Evolutionary conservation across 2,888 invertebrate species (phyloP).

Genomic region (Abscondita cerata): DNA sequence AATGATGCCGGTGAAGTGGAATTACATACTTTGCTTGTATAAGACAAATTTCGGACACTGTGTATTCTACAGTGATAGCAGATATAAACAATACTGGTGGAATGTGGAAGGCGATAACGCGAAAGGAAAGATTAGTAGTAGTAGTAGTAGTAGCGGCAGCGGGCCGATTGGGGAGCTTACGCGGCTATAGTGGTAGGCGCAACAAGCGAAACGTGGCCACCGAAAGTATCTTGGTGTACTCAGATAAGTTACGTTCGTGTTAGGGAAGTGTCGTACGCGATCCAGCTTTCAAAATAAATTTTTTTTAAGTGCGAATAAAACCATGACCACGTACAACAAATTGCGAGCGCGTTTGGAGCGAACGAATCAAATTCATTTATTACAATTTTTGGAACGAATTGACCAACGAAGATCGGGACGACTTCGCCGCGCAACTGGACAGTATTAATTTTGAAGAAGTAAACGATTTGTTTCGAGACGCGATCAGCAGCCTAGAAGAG

Average conservation of each 20-base stretch:
- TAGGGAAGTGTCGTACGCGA: constrained; percentile 5
- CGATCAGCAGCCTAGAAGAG: constrained; percentile 61
- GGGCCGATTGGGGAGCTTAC: not conserved
- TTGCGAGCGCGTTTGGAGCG: constrained; percentile 29
- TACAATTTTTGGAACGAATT: constrained; percentile 43
- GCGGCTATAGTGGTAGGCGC: constrained; percentile 36
- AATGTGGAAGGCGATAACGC: constrained; percentile 15
- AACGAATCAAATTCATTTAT: constrained; percentile 42
- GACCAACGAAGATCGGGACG: constrained; percentile 31
- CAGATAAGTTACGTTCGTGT: constrained; percentile 9
- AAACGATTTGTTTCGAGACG: constrained; percentile 47
- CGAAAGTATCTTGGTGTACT: not conserved
- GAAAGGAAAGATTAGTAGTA: not conserved
- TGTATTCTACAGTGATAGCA: not conserved
- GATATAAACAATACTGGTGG: not conserved
- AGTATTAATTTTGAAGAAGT: constrained; percentile 49
- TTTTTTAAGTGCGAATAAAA: not conserved
- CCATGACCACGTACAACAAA: constrained; percentile 23
- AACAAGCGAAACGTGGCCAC: constrained; percentile 6
- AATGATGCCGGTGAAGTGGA: not conserved
- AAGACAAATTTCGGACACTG: not conserved
- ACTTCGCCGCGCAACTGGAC: constrained; percentile 34
- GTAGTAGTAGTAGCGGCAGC: not conserved
- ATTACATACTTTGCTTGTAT: not conserved
- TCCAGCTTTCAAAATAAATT: not conserved